Evolutionary conservation across 2,797 vertebrate genomes (phyloP), one percentile per base, ranked within the genome.

Genomic region (Neopelma chrysocephalum): DNA sequence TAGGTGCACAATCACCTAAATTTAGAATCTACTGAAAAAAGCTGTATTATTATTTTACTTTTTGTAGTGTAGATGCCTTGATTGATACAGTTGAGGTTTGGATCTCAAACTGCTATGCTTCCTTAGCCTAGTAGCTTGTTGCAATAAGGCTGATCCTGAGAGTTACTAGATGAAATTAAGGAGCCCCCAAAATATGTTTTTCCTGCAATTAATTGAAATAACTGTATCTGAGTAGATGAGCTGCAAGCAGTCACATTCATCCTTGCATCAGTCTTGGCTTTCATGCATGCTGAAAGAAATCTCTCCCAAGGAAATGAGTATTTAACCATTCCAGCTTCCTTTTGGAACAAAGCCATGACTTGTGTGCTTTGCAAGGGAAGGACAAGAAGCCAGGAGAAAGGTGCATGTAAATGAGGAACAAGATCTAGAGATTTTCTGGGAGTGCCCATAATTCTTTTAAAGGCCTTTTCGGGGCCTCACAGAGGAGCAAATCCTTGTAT

Each of bases 261-360:
- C 54, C 31, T 71, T 92, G 38, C 1, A 0, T 69, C 50, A 90
- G 48, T 58, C 82, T 73, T 89, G 88, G 64, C 83, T 75, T 87
- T 87, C 56, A 36, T 4, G 2, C 16, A 3, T 64, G 31, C 81
- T 69, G 25, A 82, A 78, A 93, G 43, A 94, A 94, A 71, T 57
- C 48, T 88, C 56, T 94, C 90, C 71, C 68, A 82, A 68, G 68
- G 53, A 75, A 94, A 82, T 65, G 64, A 65, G 50, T 87, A 53
- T 90, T 94, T 92, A 90, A 60, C 50, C 36, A 64, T 81, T 81
- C 87, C 79, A 91, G 69, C 58, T 91, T 97, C 89, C 89, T 86
- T 88, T 93, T 91, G 95, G 87, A 96, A 57, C 64, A 60, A 82
- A 89, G 89, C 87, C 91, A 82, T 45, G 31, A 53, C 51, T 72